A percentile compares a stretch with the other conserved stretches of the same genome.
Evolutionary conservation across 2,113 vertebrate species (phyloP).

Genomic region (Sinocyclocheilus grahami): DNA sequence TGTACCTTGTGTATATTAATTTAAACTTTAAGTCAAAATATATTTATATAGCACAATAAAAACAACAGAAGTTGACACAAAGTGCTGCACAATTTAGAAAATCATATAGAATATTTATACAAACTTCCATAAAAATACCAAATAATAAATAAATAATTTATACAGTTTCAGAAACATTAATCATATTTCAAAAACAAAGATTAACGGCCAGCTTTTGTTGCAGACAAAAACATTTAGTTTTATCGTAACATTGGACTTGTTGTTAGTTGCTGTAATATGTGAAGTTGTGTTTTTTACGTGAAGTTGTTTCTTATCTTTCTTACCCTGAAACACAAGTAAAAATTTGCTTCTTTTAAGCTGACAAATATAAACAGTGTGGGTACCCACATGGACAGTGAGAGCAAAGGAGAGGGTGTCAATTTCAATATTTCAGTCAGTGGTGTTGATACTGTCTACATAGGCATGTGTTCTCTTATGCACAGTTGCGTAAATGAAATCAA

Average conservation of each 20-base stretch:
- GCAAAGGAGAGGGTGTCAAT: background rate
- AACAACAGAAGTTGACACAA: background rate
- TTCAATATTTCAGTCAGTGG: background rate
- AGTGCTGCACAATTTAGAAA: background rate
- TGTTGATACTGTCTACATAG: conserved; percentile 17
- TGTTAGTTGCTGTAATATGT: background rate
- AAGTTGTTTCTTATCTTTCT: background rate
- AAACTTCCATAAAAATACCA: background rate
- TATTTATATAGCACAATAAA: background rate
- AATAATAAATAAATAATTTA: background rate
- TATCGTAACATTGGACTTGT: background rate
- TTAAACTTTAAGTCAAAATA: background rate
- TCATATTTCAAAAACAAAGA: background rate
- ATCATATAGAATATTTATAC: background rate
- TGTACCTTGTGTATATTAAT: background rate
- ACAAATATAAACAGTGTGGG: background rate
- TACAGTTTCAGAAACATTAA: no score
- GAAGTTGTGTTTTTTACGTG: background rate
- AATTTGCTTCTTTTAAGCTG: background rate
- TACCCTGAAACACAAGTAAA: background rate
- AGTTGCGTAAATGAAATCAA: background rate
- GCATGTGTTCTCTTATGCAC: background rate
- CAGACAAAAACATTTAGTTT: background rate
- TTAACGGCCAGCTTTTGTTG: background rate
- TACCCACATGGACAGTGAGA: background rate